Evolutionary conservation across 2,797 vertebrate genomes (phyloP).

Genomic region (Hypotaenidia okinawae): DNA sequence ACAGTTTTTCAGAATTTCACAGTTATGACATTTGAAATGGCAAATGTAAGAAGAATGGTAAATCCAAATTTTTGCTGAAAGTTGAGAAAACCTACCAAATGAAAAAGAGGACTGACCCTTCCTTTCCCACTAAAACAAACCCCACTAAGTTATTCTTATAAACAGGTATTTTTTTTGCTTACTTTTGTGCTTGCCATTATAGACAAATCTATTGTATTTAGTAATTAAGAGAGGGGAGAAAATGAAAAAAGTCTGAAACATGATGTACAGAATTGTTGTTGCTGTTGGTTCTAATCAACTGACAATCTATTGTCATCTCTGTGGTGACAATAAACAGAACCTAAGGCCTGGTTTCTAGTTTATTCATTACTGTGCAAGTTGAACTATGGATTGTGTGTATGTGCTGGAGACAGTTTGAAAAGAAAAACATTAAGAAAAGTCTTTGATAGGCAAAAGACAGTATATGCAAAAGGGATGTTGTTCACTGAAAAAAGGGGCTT

Average conservation of each 20-base stretch:
- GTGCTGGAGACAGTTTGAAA: not conserved
- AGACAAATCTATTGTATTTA: not conserved
- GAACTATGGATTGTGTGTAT: not conserved
- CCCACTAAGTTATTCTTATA: not conserved
- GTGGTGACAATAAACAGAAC: not conserved
- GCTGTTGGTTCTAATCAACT: not conserved
- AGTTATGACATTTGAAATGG: not conserved
- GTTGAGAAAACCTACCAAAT: not conserved
- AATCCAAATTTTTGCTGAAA: not conserved
- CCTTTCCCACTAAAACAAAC: not conserved
- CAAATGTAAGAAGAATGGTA: not conserved
- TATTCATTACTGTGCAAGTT: not conserved
- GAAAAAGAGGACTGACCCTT: not conserved
- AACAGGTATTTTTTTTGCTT: not conserved
- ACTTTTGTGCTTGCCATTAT: not conserved
- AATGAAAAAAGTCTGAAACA: not conserved
- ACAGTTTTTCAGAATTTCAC: not conserved
- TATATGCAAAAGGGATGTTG: not conserved
- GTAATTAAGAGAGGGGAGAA: not conserved
- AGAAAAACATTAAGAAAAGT: not conserved
- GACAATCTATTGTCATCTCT: not conserved
- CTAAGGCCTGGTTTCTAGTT: not conserved
- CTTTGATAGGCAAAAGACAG: not conserved
- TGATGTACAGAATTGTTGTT: not conserved
- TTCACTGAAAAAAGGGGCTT: not conserved